These are phyloP conservation scores for Drosophila longiperda DNA, from an alignment of 2,888 invertebrate species.

Conservation along the genomic window DNA sequence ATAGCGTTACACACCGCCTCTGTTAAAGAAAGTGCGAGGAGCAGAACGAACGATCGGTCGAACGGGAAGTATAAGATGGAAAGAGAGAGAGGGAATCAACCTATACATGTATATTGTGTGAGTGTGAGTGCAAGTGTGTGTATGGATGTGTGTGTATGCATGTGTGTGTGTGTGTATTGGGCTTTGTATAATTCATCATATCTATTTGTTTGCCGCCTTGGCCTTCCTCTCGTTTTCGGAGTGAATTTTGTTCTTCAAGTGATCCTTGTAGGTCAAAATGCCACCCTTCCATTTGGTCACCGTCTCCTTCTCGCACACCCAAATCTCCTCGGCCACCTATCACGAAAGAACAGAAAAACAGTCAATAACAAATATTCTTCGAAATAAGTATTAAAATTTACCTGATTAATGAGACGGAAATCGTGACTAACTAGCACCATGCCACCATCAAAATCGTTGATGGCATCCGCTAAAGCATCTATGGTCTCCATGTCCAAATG, in stretches of 20 bases:
- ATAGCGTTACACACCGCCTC: conserved; percentile 26
- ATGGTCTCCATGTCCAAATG: conserved; percentile 99
- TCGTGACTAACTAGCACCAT: conserved; percentile 99
- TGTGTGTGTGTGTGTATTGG: conserved; percentile 23
- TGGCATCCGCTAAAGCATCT: conserved; percentile 98
- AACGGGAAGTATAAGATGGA: background rate
- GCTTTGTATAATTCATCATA: conserved; percentile 6
- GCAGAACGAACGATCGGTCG: background rate
- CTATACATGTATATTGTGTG: conserved; percentile 28
- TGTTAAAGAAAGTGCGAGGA: conserved; percentile 17
- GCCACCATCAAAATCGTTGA: conserved; percentile 99
- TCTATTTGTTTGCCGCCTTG: conserved; percentile 67
- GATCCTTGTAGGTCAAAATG: conserved; percentile 98
- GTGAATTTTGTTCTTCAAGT: conserved; percentile 93
- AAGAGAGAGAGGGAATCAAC: conserved; percentile 17
- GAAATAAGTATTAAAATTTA: conserved; percentile 83
- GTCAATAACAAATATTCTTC: background rate
- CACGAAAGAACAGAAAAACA: conserved; percentile 35
- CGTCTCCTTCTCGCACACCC: conserved; percentile 98
- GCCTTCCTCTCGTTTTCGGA: conserved; percentile 85
- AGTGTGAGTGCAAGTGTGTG: conserved; percentile 12
- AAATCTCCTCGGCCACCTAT: conserved; percentile 99
- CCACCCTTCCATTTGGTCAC: conserved; percentile 99
- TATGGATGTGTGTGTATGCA: conserved; percentile 22
- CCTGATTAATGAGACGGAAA: conserved; percentile 99